Base-by-base conservation (phyloP, 2,888 invertebrate genomes). In the Limnephilus rhombicus region DNA sequence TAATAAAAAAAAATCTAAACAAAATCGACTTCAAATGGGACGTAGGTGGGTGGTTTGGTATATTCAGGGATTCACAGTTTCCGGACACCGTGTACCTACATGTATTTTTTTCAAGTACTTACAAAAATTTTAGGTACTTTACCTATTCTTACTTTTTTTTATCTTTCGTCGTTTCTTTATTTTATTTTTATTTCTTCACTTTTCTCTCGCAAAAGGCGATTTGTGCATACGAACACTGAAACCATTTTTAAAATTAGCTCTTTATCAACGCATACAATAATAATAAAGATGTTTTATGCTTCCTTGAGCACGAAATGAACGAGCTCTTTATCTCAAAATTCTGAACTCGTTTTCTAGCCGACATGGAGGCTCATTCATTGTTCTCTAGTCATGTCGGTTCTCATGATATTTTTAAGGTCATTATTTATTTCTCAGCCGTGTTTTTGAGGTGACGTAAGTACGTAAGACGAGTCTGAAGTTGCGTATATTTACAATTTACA, bases 331-430 rank as follows among this genome's bases (percentile, higher is more conserved):
- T 53, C 53, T 53, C 18, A 53, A 53, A 53, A 89, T 92, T 92
- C 92, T 86, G 34, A 92, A 92, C 92, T 92, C 90, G 92, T 92
- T 91, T 91, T 89, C 88, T 89, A 41, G 83, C 15, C 9, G 49
- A 31, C 45, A 80, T 34, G 88, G 82, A 37, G 34, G 41, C 80
- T 80, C 92, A 92, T 92, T 80, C 92, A 92, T 92, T 92, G 92
- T 89, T 89, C 88, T 92, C 24, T n/a, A 3, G 18, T 85, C 12
- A 86, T 29, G 49, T 18, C 85, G 68, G 34, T 91, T 91, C 91
- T 80, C 91, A 91, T 88, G 91, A 91, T 91, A 83, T 89, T 37
- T 91, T 83, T 91, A 89, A 91, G 91, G 91, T 91, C 91, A 91
- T 81, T 91, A 68, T 68, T 81, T 91, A n/a, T 68, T 86, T 31